These are phyloP conservation scores for Phoeniculus purpureus DNA, from an alignment of 2,797 vertebrate genomes.

Conservation along the genomic window DNA sequence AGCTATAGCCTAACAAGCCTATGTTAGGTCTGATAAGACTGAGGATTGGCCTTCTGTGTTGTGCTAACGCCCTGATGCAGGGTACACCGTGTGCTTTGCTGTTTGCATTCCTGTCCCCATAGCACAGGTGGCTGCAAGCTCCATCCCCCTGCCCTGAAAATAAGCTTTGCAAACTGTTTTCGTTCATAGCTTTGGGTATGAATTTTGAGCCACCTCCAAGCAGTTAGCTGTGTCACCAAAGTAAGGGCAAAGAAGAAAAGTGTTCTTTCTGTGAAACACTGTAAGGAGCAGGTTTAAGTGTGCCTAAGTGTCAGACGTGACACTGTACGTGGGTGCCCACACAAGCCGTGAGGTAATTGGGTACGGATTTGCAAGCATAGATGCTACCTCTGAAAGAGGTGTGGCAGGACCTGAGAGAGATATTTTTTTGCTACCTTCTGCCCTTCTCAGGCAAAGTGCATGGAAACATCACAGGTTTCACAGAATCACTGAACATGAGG, in stretches of 20 bases:
- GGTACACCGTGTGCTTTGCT: background rate
- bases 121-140: background rate
- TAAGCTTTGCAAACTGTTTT: background rate
- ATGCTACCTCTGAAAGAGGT: background rate
- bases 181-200: background rate
- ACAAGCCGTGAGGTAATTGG: background rate
- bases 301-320: background rate
- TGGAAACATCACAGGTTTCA: background rate
- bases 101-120: background rate
- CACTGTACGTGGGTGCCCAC: fast-evolving
- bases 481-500: too few relatives aligned
- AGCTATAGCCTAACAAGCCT: background rate
- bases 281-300: fast-evolving
- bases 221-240: background rate
- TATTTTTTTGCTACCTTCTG: background rate
- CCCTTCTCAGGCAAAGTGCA: background rate
- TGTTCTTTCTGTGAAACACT: background rate
- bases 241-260: background rate
- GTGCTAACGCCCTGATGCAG: background rate
- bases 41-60: background rate
- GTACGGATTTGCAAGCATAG: background rate
- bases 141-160: background rate
- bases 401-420: background rate
- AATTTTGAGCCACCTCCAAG: background rate
- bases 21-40: background rate